Percentiles rank a stretch among this genome's conserved stretches.
phyloP scores from a whole-genome alignment of 2,113 vertebrate genomes.

The Formicarius rufipectus region DNA sequence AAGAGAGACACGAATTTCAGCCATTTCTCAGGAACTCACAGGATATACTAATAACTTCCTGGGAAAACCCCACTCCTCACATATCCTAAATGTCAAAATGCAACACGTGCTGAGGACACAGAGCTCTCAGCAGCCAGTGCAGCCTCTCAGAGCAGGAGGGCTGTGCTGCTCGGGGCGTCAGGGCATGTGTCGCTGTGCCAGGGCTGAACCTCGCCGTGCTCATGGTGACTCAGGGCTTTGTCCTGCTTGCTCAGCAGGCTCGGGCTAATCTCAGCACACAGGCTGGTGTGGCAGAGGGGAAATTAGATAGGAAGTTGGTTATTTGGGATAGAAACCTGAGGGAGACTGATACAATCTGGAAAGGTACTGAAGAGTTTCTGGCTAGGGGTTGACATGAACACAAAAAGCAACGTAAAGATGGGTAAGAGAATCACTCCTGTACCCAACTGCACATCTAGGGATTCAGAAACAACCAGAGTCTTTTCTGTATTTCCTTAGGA shows the following conservation, averaged over 20 bases:
- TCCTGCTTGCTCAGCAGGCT: not conserved
- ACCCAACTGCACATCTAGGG: not conserved
- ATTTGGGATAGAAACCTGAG: not conserved
- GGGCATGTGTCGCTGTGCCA: fast-evolving
- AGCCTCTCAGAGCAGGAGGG: not conserved
- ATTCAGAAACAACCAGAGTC: not conserved
- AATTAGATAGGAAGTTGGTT: not conserved
- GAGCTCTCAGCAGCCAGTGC: not conserved
- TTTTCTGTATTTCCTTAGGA: not conserved
- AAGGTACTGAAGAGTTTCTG: not conserved
- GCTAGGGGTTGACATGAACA: not conserved
- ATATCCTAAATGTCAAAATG: not conserved
- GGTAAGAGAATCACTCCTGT: not conserved
- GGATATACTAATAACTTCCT: not conserved
- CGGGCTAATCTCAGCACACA: not conserved
- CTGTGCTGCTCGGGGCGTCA: not conserved
- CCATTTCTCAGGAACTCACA: not conserved
- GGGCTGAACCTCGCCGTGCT: not conserved
- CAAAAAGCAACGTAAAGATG: not conserved
- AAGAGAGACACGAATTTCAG: not conserved
- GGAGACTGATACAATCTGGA: not conserved
- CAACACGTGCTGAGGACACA: not conserved
- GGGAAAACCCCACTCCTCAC: not conserved
- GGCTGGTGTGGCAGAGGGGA: not conserved
- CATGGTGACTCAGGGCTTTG: not conserved